phyloP scores from a whole-genome alignment of 2,888 invertebrate genomes.

The Bombylius major region DNA sequence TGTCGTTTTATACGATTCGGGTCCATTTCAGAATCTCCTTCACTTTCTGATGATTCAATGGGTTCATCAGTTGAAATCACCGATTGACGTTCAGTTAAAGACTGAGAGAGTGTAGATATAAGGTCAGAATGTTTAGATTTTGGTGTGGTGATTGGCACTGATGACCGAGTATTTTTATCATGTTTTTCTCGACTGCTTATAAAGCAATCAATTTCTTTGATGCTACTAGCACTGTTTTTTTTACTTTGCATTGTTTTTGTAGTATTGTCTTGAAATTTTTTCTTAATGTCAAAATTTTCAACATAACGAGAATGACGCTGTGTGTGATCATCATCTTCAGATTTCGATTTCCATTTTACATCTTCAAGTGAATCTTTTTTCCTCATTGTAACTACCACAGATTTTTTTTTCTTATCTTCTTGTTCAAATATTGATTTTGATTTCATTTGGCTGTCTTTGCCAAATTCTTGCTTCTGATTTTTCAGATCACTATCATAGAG shows the following conservation, averaged over 20 bases:
- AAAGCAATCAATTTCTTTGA: slow-evolving; percentile 13
- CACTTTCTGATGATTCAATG: slow-evolving; percentile 55
- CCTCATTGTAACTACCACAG: slow-evolving; percentile 24
- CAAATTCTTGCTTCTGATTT: slow-evolving; percentile 12
- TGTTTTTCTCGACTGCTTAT: slow-evolving; percentile 9
- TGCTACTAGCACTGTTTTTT: slow-evolving; percentile 10
- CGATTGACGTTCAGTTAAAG: slow-evolving; percentile 21
- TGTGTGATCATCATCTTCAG: slow-evolving; percentile 29
- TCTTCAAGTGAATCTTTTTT: slow-evolving; percentile 21
- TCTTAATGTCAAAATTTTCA: slow-evolving; percentile 34
- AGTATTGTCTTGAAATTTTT: slow-evolving; percentile 28
- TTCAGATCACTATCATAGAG: not conserved
- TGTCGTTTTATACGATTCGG: slow-evolving; percentile 27
- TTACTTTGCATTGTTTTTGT: not conserved
- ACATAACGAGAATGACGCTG: slow-evolving; percentile 33
- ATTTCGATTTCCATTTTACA: slow-evolving; percentile 23
- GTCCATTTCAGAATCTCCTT: slow-evolving; percentile 49
- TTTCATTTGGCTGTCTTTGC: slow-evolving; percentile 21
- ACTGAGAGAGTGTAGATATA: slow-evolving; percentile 5
- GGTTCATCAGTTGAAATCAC: slow-evolving; percentile 38
- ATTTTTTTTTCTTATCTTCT: slow-evolving; percentile 19
- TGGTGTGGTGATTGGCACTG: slow-evolving; percentile 5
- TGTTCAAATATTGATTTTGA: slow-evolving; percentile 29
- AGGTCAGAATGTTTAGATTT: slow-evolving; percentile 10
- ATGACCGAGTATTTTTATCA: slow-evolving; percentile 1